Base-by-base conservation (phyloP, 2,113 vertebrate species). In the Menidia beryllina region DNA sequence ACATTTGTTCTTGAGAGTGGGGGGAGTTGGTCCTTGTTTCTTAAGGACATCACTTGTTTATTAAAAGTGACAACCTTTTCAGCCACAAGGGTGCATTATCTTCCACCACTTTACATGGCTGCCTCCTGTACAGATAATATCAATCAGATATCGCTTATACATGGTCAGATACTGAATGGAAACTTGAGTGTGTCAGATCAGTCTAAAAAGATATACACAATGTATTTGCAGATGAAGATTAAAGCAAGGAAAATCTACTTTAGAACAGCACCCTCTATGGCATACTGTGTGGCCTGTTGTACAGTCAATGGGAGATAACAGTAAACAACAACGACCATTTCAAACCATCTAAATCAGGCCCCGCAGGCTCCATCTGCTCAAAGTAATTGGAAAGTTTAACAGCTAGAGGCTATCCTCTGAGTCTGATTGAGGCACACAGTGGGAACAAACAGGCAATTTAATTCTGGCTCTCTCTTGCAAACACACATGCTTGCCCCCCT, bases 341-440 rank as follows among this genome's bases (percentile, higher is more conserved):
- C 38, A 84, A 64, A 74, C 62, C 55, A 26, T 60, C 65, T 83
- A 77, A 88, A 88, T 77, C 4, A 51, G 84, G 72, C 39, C 82
- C 79, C 15, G 9, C 75, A 75, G 82, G 74, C 72, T 82, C 77
- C 77, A 82, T 91, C 83, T 90, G 84, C 88, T 84, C 80, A 72
- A 67, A 75, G 82, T 91, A 91, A 91, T 91, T 90, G 90, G 82
- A 86, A 89, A 88, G 86, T 90, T 89, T 88, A 86, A 87, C 38
- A 20, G 74, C 81, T 83, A 53, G 48, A 84, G 74, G 82, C 86
- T 72, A 81, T 78, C 83, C 83, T 83, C 82, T 77, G 58, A 27
- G 50, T 83, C 83, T 89, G 88, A 87, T 81, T 88, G 85, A 87
- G 82, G 74, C 57, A 25, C 70, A 78, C 69, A 24, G 65, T 48